phyloP scores from a whole-genome alignment of 1,140 invertebrate genomes.

The Geopemphigus sp. region DNA sequence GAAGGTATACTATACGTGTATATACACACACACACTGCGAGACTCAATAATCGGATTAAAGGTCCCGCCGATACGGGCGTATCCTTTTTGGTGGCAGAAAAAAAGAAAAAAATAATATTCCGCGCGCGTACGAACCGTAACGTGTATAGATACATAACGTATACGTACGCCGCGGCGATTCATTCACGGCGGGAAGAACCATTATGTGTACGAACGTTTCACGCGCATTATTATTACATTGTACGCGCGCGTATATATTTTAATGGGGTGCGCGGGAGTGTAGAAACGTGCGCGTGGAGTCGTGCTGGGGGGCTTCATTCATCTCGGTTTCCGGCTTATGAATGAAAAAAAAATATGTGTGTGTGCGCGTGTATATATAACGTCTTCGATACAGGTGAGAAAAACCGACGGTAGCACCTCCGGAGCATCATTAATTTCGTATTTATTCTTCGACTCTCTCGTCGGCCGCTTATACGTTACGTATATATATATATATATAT shows the following conservation, averaged over 20 bases:
- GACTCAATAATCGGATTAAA: conserved; percentile 47
- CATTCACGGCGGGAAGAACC: conserved; percentile 41
- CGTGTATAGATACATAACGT: background rate
- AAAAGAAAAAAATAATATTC: background rate
- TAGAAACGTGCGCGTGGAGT: conserved; percentile 45
- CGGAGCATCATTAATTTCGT: conserved; percentile 47
- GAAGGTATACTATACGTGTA: too few relatives aligned
- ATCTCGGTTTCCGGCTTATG: conserved; percentile 48
- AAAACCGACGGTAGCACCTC: conserved; percentile 45
- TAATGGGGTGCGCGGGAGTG: conserved; percentile 35
- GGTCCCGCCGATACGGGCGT: background rate
- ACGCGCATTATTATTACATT: conserved; percentile 30
- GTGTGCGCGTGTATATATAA: background rate
- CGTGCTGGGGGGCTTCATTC: conserved; percentile 45
- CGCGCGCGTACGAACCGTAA: background rate
- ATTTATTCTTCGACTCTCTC: conserved; percentile 47
- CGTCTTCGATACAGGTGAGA: conserved; percentile 47
- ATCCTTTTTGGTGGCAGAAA: conserved; percentile 17
- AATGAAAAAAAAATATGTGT: conserved; percentile 32
- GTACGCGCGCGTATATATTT: conserved; percentile 15
- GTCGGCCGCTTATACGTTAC: too few relatives aligned
- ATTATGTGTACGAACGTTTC: conserved; percentile 21
- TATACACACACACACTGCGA: background rate
- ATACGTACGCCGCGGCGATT: conserved; percentile 18
- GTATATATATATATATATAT: too few relatives aligned